Conservation (phyloP, 2,797 vertebrate genomes). For the Cheirogaleus major region DNA sequence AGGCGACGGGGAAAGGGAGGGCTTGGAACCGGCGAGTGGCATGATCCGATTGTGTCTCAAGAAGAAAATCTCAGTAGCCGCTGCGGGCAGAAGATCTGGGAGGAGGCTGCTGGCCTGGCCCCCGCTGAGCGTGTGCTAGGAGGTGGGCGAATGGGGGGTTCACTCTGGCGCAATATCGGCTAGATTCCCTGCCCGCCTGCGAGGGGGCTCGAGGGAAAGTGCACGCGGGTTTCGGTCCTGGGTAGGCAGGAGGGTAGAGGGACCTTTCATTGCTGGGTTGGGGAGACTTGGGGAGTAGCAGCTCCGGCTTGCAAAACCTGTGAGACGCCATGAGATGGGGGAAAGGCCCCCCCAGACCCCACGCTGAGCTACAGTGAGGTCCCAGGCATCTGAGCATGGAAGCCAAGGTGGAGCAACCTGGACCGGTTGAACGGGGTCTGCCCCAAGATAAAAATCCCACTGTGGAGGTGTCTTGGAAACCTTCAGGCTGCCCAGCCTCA, state of each 20-base stretch:
- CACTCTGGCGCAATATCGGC: neutral
- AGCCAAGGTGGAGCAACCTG: too few species aligned
- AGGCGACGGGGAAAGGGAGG: neutral
- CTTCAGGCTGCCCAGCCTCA: neutral
- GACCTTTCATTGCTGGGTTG: neutral
- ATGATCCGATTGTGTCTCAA: neutral
- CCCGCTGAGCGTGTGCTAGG: neutral
- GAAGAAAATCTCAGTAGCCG: neutral
- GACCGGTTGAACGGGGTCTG: neutral
- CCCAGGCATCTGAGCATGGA: neutral
- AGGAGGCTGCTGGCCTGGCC: neutral
- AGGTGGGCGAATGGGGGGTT: neutral
- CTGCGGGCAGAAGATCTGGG: neutral
- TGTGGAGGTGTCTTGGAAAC: neutral
- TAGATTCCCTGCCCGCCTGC: neutral
- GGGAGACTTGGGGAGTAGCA: neutral
- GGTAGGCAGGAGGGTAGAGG: neutral
- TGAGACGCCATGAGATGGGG: neutral
- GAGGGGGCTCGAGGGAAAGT: neutral
- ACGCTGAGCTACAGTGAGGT: neutral
- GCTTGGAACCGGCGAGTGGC: neutral
- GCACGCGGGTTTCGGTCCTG: neutral
- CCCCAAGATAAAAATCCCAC: neutral
- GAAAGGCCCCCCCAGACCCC: neutral
- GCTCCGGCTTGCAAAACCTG: neutral